phyloP scores from a whole-genome alignment of 2,888 invertebrate species.

The Willowsia nigromaculata region DNA sequence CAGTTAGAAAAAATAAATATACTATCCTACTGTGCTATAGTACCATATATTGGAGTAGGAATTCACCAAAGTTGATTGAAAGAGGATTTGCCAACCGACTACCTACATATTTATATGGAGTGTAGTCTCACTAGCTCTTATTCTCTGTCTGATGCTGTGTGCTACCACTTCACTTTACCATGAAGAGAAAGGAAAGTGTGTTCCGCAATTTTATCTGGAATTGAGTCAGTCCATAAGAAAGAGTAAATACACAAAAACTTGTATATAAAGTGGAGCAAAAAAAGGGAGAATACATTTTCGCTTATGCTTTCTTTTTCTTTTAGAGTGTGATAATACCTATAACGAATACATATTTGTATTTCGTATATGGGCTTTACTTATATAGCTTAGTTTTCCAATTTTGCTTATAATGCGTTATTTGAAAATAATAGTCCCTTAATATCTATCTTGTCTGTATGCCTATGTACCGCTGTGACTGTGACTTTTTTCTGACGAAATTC shows the following conservation, averaged over 20 bases:
- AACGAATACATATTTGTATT: not conserved
- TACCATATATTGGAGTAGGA: not conserved
- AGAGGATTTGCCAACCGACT: conserved; percentile 43
- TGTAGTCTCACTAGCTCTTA: not conserved
- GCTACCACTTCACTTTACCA: not conserved
- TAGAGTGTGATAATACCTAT: not conserved
- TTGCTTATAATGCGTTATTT: not conserved
- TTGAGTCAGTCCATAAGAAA: conserved; percentile 1
- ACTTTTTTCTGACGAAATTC: not conserved
- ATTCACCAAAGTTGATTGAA: conserved; percentile 54
- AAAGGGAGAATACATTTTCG: not conserved
- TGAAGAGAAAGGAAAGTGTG: not conserved
- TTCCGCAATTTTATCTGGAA: conserved; percentile 32
- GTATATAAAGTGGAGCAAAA: not conserved
- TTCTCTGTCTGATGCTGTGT: conserved; percentile 1
- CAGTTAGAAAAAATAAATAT: conserved; percentile 19
- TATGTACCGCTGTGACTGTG: not conserved
- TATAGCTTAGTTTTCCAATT: not conserved
- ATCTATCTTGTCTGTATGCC: not conserved
- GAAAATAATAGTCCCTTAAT: not conserved
- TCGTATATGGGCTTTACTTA: not conserved
- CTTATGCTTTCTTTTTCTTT: not conserved
- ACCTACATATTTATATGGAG: too few species aligned
- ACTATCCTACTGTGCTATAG: too few species aligned
- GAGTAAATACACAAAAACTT: conserved; percentile 7